phyloP scores from a whole-genome alignment of 1,140 invertebrate species.

The Olivierus martensii region DNA sequence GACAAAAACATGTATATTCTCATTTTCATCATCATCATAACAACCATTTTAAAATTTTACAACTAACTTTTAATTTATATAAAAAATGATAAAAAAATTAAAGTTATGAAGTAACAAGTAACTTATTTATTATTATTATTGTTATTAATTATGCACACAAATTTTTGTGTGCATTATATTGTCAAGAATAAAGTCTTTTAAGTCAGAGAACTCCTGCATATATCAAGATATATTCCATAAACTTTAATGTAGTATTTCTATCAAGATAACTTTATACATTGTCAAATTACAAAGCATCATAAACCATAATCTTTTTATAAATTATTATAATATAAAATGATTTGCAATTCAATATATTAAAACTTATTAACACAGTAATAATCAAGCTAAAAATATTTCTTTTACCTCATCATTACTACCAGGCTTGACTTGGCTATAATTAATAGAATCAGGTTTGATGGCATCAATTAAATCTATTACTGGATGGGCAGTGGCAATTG shows the following conservation, averaged over 20 bases:
- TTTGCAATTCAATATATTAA: not conserved
- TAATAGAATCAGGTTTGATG: conserved; percentile 89
- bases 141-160: no score
- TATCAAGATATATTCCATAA: not conserved
- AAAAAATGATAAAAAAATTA: no score
- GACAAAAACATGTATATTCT: no score
- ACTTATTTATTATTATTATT: no score
- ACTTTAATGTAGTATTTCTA: not conserved
- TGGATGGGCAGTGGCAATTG: conserved; percentile 68
- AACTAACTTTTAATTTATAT: no score
- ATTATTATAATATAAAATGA: not conserved
- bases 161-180: no score
- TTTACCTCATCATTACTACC: conserved; percentile 64
- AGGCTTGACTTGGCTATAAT: conserved; percentile 77
- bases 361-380: conserved; percentile 11
- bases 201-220: no score
- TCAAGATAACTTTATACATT: not conserved
- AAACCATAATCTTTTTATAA: not conserved
- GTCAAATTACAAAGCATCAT: not conserved
- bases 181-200: no score
- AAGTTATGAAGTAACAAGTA: no score
- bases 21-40: no score
- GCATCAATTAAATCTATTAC: conserved; percentile 92
- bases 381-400: no score
- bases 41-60: no score